These are phyloP conservation scores for Galaxias olidus DNA, from an alignment of 2,797 vertebrate genomes.

Conservation along the genomic window DNA sequence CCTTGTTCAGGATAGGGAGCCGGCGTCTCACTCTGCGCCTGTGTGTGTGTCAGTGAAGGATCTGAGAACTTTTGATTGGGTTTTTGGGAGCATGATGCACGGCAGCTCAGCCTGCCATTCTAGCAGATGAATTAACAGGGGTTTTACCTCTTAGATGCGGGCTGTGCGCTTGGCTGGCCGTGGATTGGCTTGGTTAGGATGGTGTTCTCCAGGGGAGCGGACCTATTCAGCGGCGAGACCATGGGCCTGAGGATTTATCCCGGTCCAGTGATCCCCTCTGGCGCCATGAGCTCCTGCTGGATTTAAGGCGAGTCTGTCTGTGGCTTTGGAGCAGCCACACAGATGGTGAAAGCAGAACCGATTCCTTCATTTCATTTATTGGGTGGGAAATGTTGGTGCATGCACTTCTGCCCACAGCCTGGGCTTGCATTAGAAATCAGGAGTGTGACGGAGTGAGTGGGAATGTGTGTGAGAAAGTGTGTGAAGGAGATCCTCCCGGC, in stretches of 20 bases:
- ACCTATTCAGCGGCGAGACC: constrained; percentile 60
- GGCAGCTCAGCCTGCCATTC: constrained; percentile 56
- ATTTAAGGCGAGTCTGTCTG: constrained; percentile 58
- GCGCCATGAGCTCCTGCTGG: constrained; percentile 58
- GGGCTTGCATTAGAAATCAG: too few relatives aligned
- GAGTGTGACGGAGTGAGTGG: too few relatives aligned
- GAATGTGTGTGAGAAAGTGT: too few relatives aligned
- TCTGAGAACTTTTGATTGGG: constrained; percentile 35
- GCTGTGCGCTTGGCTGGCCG: constrained; percentile 56
- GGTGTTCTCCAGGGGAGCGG: constrained; percentile 51
- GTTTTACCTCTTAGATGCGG: constrained; percentile 58
- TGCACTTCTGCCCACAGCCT: too few relatives aligned
- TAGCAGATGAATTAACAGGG: constrained; percentile 60
- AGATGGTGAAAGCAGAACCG: constrained; percentile 35
- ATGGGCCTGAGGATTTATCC: constrained; percentile 73
- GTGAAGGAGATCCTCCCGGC: background rate
- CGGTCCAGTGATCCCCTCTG: constrained; percentile 66
- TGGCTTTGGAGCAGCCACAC: constrained; percentile 36
- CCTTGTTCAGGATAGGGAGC: constrained; percentile 26
- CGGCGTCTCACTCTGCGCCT: constrained; percentile 27
- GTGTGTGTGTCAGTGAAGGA: constrained; percentile 10
- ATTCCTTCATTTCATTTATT: background rate
- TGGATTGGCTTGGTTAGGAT: constrained; percentile 63
- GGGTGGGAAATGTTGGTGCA: too few relatives aligned
- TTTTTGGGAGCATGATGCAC: constrained; percentile 42